Evolutionary conservation across 2,113 vertebrate genomes (phyloP).

Genomic region (Xiphophorus maculatus): DNA sequence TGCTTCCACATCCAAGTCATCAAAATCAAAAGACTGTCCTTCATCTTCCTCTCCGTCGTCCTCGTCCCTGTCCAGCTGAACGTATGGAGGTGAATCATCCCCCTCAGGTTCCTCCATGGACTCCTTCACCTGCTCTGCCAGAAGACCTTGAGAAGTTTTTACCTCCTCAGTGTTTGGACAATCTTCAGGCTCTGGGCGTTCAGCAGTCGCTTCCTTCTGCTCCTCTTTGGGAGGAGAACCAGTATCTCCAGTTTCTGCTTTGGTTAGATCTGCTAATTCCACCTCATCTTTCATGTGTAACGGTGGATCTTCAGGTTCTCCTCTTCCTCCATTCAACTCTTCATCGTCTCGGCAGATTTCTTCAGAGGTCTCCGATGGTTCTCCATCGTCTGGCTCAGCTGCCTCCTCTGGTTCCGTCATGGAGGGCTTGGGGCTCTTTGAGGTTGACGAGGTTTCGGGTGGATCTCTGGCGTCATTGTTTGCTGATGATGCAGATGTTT

Average conservation of each 20-base stretch:
- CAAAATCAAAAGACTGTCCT: constrained; percentile 73
- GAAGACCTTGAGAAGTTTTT: neutral
- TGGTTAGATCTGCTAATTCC: no score
- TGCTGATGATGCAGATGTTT: neutral
- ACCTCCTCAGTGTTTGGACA: constrained; percentile 3
- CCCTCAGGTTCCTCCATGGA: constrained; percentile 10
- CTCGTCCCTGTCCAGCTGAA: constrained; percentile 17
- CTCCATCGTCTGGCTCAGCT: neutral
- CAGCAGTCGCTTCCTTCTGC: neutral
- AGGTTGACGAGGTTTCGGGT: constrained; percentile 4
- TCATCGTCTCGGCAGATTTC: neutral
- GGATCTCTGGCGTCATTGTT: neutral
- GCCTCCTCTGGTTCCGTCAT: neutral
- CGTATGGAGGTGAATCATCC: neutral
- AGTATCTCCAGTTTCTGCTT: no score
- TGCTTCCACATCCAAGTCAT: constrained; percentile 63
- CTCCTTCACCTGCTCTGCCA: neutral
- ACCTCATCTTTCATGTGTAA: neutral
- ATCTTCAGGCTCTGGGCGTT: constrained; percentile 6
- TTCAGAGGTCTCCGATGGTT: constrained; percentile 6
- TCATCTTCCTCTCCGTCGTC: constrained; percentile 44
- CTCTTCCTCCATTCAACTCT: constrained; percentile 1
- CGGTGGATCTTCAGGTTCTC: constrained; percentile 1
- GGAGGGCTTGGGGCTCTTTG: neutral
- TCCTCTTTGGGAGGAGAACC: no score